Evolutionary conservation across 1,140 invertebrate genomes (phyloP), one percentile per base, ranked within the genome.

Genomic region (Drosophila arizonae): DNA sequence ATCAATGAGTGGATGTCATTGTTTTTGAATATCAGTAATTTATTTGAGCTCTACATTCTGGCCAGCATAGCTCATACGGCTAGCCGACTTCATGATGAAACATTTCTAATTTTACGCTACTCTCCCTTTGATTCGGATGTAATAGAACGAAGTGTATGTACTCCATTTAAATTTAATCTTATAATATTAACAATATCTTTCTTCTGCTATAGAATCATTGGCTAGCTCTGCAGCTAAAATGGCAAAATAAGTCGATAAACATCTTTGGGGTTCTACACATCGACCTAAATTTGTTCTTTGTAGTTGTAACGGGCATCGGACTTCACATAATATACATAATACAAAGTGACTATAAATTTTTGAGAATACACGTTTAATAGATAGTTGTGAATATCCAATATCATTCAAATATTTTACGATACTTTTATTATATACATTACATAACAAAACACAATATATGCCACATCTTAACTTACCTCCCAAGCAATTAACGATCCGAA

Each of bases 61-160:
- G 26, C 36, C 10, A 65, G 11, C 36, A 4, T 65, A 0, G 48
- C 26, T 8, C 5, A 65, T 5, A 36, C 11, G 17, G 17, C 36
- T n/a, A 15, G 5, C 61, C 41, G 52, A 26, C 21, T 46, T 13
- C 9, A 36, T 41, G 28, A 61, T 33, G 24, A 8, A 4, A 65
- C 26, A 6, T 24, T 24, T 30, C 21, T 1, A 21, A 54, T 50
- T 21, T 13, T 9, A 8, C 28, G 69, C 2, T 56, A 67, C 5
- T 9, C 21, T 1, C 45, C 8, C 13, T 54, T 9, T 17, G 46
- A 52, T 6, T 26, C 6, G 1, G 13, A 9, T 45, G 8, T 36
- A 9, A n/a, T 76, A 21, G 76, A 78, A 4, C 51, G 64, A 45
- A 72, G 13, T 15, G 79, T 82, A n/a, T 79, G 79, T 76, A n/a